A percentile compares a stretch with the other conserved stretches of the same genome.
Conservation (phyloP, 2,113 vertebrate genomes). For the Cottus gobio region DNA sequence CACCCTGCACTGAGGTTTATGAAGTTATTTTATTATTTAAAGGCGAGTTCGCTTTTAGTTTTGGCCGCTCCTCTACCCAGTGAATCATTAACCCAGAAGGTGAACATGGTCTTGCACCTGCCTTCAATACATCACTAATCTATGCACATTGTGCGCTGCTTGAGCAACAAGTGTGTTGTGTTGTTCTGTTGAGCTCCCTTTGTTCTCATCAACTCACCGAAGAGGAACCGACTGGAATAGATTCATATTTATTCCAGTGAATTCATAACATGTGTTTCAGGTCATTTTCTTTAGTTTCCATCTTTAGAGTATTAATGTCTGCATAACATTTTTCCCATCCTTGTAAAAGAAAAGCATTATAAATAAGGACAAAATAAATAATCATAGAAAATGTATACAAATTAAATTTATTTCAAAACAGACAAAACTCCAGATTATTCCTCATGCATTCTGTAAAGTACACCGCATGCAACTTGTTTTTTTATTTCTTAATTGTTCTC, state of each 20-base stretch:
- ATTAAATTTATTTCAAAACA: constrained; percentile 56
- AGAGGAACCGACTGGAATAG: not conserved
- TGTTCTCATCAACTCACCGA: not conserved
- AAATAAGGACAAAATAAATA: not conserved
- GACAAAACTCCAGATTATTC: constrained; percentile 34
- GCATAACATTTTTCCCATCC: not conserved
- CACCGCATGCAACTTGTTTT: constrained; percentile 49
- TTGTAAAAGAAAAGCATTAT: not conserved
- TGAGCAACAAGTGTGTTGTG: not conserved
- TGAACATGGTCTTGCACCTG: too few species aligned
- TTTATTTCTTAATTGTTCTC: constrained; percentile 1
- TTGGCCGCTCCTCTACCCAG: not conserved
- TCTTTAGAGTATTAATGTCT: not conserved
- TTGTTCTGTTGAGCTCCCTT: not conserved
- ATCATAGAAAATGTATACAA: constrained; percentile 7
- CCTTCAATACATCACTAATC: too few species aligned
- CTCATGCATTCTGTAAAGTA: constrained; percentile 58
- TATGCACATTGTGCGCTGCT: too few species aligned
- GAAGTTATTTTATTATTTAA: not conserved
- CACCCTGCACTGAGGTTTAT: too few species aligned
- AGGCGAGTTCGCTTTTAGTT: not conserved
- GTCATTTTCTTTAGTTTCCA: too few species aligned
- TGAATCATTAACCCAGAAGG: not conserved
- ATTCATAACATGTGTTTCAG: too few species aligned
- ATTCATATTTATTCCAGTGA: not conserved